Evolutionary conservation across 2,888 invertebrate species (phyloP), one percentile per base, ranked within the genome.

Genomic region (Apodemia mormo): DNA sequence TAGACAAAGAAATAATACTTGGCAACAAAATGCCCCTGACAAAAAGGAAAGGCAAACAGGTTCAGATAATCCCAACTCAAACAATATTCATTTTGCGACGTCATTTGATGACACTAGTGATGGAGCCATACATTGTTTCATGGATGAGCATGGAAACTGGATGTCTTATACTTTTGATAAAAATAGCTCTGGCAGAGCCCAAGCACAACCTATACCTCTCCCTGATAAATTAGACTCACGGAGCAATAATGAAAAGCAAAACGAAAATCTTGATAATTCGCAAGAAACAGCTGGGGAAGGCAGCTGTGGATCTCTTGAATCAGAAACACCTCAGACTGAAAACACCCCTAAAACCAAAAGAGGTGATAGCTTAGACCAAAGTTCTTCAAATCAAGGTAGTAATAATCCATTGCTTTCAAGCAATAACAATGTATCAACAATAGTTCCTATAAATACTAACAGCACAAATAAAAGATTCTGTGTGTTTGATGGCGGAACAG

Each of bases 81-180:
- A 79, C 9, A 88, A 79, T 68, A 92, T 91, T 33, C 97, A 97
- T 81, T 94, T 97, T 70, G 97, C 97, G 4, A 95, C 95, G 37
- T 96, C 96, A 40, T 97, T 97, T 80, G 96, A 97, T 70, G 98
- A 98, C 80, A 97, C 97, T 0, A 94, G 94, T 2, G 97, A 97
- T 78, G 97, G 97, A 12, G 96, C 97, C 1, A 96, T 97, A 58
- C 97, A 98, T 85, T 97, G 96, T 83, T 97, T 97, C 80, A 95
- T 96, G 85, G 97, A 98, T 80, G 97, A 97, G 82, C 95, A 95
- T 78, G 97, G 97, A 61, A 96, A 97, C 79, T 97, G 97, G 97
- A 95, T 97, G 89, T 96, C 97, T 0, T 92, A 93, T 52, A 97
- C 97, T 0, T 98, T 98, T 82, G 97, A 97, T 78, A 97, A 97